Evolutionary conservation across 1,140 invertebrate genomes (phyloP), one percentile per base, ranked within the genome.

Genomic region (Galleria mellonella): DNA sequence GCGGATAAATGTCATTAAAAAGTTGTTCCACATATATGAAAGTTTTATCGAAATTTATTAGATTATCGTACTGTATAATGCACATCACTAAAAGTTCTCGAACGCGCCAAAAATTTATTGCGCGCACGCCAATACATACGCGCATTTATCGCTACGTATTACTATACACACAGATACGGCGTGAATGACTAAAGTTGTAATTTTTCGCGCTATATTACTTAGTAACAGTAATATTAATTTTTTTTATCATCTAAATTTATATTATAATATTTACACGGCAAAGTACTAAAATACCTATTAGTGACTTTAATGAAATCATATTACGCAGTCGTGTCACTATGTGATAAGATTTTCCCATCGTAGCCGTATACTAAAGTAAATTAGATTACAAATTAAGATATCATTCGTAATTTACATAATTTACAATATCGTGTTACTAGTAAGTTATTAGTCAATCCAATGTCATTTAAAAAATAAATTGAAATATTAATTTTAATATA

Each of bases 171-270:
- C n/a, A 14, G 9, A 17, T 9, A 31, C 10, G 47, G 60, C 51
- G 47, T 45, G 35, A 43, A 47, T 54, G 62, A 35, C 48, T 53
- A 46, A 51, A 65, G 47, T 58, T 60, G 54, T 63, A 52, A 60
- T 43, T 70, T 70, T 74, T 72, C 68, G 66, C 72, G 66, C 72
- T 60, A 72, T 60, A 67, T 69, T 65, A 53, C 38, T 58, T 43
- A 35, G 36, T 46, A 37, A 47, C 35, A 14, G 32, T 14, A 35
- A 14, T 14, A 35, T 8, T 14, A 32, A 14, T 1, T n/a, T 17
- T n/a, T 37, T 37, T 37, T 17, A 37, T 37, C 35, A 13, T 13
- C 17, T 23, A 23, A 2, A 23, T 23, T 23, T 23, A 23, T 6
- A 3, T 3, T 6, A n/a, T n/a, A n/a, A n/a, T n/a, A n/a, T n/a